These are phyloP conservation scores for Solea solea DNA, from an alignment of 2,113 vertebrate species.

Conservation along the genomic window DNA sequence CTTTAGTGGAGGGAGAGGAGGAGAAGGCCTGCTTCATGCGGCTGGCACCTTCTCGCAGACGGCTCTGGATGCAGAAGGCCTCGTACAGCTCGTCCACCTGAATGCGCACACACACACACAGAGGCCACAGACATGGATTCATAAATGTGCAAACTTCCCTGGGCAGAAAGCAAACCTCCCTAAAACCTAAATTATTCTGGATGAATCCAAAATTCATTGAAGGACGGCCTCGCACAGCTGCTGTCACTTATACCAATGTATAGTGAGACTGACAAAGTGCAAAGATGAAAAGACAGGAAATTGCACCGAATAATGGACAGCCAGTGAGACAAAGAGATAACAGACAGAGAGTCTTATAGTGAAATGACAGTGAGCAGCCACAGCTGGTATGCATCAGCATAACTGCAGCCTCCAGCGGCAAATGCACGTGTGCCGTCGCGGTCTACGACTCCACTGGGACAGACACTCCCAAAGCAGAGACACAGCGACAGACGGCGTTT, in stretches of 20 bases:
- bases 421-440: neutral
- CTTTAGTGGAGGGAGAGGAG: conserved; percentile 92
- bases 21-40: conserved; percentile 98
- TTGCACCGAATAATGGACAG: neutral
- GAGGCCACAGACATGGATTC: neutral
- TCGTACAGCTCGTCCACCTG: conserved; percentile 98
- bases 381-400: conserved; percentile 13
- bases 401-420: conserved; percentile 20
- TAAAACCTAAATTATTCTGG: conserved; percentile 53
- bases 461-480: conserved; percentile 38
- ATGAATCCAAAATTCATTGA: conserved; percentile 29
- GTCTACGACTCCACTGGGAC: conserved; percentile 37
- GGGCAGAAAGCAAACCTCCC: conserved; percentile 24
- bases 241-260: too few species aligned
- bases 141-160: conserved; percentile 29
- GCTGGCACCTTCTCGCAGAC: conserved; percentile 93
- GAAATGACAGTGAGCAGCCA: conserved; percentile 12
- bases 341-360: neutral
- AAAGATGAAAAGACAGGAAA: neutral
- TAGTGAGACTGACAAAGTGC: too few species aligned
- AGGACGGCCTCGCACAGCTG: neutral
- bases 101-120: conserved; percentile 16
- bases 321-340: neutral
- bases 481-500: conserved; percentile 45
- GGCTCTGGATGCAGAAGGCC: conserved; percentile 95